phyloP scores from a whole-genome alignment of 2,113 vertebrate species.

The Camarhynchus parvulus region DNA sequence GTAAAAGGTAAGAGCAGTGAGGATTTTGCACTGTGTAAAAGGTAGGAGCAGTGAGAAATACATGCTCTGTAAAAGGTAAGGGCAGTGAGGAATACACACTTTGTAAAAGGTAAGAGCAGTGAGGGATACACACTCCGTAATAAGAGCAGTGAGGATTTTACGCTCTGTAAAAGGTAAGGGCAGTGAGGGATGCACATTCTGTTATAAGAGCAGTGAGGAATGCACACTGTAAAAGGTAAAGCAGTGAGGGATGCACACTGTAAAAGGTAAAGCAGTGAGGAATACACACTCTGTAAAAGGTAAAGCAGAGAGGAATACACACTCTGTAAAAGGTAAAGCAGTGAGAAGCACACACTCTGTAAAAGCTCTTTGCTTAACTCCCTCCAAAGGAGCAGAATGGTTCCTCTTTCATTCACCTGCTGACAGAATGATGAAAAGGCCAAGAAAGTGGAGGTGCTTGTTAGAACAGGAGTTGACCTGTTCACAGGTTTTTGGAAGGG shows the following conservation, averaged over 20 bases:
- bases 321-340: no score
- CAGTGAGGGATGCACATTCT: no score
- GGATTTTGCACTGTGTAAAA: no score
- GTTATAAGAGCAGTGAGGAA: not conserved
- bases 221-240: slow-evolving; percentile 45
- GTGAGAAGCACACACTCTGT: no score
- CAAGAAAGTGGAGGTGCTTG: not conserved
- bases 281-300: no score
- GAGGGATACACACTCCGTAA: no score
- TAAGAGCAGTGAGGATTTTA: not conserved
- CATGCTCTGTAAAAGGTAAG: slow-evolving; percentile 89
- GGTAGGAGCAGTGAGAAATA: no score
- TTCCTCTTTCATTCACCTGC: slow-evolving; percentile 1
- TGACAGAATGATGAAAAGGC: not conserved
- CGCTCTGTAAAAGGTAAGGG: slow-evolving; percentile 67
- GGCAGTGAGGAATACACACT: not conserved
- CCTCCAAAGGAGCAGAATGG: not conserved
- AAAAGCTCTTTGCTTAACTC: slow-evolving; percentile 31
- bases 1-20: slow-evolving; percentile 17
- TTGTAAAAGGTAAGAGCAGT: slow-evolving; percentile 89
- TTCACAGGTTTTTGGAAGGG: not conserved
- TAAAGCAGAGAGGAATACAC: no score
- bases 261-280: slow-evolving; percentile 85
- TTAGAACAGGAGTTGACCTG: not conserved
- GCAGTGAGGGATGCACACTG: slow-evolving; percentile 46